These are phyloP conservation scores for Odobenus rosmarus DNA, from an alignment of 2,113 vertebrate species.

Conservation along the genomic window DNA sequence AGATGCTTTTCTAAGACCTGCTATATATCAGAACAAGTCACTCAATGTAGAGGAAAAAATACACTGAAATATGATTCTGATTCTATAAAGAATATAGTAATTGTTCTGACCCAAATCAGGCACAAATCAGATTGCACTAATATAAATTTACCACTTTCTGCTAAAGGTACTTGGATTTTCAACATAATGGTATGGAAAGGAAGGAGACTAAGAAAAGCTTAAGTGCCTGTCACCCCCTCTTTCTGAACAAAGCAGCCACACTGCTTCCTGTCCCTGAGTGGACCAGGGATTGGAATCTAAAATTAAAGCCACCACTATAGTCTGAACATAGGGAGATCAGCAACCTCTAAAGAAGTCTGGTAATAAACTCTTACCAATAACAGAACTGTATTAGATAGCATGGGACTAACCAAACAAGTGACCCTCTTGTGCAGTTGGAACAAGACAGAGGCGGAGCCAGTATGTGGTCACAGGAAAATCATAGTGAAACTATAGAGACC, in stretches of 20 bases:
- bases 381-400: background rate
- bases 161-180: background rate
- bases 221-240: background rate
- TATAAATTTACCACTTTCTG: background rate
- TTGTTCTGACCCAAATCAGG: background rate
- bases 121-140: background rate
- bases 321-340: background rate
- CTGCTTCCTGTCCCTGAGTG: background rate
- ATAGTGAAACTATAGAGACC: background rate
- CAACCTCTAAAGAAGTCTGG: background rate
- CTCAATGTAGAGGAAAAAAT: background rate
- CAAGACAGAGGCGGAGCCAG: background rate
- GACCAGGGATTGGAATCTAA: background rate
- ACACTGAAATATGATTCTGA: background rate
- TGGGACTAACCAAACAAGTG: background rate
- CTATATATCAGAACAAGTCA: background rate
- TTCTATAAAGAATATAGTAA: background rate
- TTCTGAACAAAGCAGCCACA: background rate
- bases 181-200: background rate
- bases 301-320: background rate
- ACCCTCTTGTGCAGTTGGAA: background rate
- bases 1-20: background rate
- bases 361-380: background rate
- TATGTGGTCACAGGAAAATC: background rate
- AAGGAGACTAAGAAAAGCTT: background rate